Conservation (phyloP, 2,797 vertebrate species). For the Pelodytes ibericus region DNA sequence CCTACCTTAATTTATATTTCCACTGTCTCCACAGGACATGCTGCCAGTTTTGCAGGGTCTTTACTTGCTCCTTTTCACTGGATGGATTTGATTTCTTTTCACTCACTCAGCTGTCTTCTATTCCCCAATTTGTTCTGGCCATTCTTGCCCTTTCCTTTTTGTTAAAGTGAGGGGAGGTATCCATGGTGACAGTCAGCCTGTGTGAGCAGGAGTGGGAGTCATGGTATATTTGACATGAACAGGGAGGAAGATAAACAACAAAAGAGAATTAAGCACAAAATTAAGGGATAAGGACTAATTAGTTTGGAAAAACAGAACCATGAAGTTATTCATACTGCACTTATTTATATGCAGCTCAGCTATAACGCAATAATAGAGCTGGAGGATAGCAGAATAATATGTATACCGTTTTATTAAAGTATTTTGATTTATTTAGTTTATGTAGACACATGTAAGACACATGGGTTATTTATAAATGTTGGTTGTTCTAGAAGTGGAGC, state of each 20-base stretch:
- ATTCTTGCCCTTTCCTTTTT: conserved; percentile 18
- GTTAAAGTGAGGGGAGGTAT: conserved; percentile 66
- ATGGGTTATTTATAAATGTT: too few relatives aligned
- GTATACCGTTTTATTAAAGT: too few relatives aligned
- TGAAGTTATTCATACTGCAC: conserved; percentile 15
- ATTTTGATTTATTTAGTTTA: too few relatives aligned
- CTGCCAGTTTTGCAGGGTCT: background rate
- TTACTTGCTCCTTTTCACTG: background rate
- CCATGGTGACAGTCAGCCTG: conserved; percentile 67
- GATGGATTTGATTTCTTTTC: background rate
- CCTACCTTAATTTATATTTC: background rate
- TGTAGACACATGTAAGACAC: too few relatives aligned
- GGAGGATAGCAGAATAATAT: too few relatives aligned
- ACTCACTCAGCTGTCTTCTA: conserved; percentile 19
- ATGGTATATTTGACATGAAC: background rate
- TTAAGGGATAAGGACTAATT: background rate
- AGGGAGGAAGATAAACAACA: background rate
- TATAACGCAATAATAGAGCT: too few relatives aligned
- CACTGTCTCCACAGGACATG: background rate
- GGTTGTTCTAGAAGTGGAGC: too few relatives aligned
- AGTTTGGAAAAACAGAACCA: conserved; percentile 19
- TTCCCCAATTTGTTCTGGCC: conserved; percentile 54
- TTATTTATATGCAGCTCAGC: too few relatives aligned
- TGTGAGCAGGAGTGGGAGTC: conserved; percentile 39
- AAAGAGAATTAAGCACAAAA: background rate